These are phyloP conservation scores for Metopia argyrocephala DNA, from an alignment of 2,888 invertebrate species.

Conservation along the genomic window DNA sequence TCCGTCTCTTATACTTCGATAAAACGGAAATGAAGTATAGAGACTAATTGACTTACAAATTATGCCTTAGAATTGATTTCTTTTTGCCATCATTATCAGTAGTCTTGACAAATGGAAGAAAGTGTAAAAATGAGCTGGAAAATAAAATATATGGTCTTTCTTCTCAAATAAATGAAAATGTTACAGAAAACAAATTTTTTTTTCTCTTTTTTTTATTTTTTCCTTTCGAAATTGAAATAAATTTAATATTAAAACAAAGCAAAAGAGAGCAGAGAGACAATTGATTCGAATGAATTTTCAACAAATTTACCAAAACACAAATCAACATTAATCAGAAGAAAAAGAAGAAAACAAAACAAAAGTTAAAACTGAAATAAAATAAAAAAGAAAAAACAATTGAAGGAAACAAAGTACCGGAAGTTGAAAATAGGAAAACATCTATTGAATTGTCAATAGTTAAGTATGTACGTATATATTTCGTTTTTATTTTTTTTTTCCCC, in stretches of 20 bases:
- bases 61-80: too few relatives aligned
- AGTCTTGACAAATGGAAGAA: too few relatives aligned
- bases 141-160: too few relatives aligned
- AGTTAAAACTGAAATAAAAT: background rate
- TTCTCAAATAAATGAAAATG: too few relatives aligned
- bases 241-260: conserved; percentile 48
- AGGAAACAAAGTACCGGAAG: conserved; percentile 59
- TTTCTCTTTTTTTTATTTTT: background rate
- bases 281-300: conserved; percentile 67
- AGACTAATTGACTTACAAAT: too few relatives aligned
- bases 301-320: conserved; percentile 66
- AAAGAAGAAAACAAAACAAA: conserved; percentile 20
- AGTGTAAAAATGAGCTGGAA: too few relatives aligned
- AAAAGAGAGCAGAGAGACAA: conserved; percentile 54
- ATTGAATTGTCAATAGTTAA: conserved; percentile 64
- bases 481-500: conserved; percentile 7
- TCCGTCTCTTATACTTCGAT: too few relatives aligned
- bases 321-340: conserved; percentile 66
- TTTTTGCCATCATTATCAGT: too few relatives aligned
- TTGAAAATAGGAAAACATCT: conserved; percentile 63
- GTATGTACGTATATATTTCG: conserved; percentile 39
- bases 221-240: conserved; percentile 24
- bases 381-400: conserved; percentile 34
- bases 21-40: too few relatives aligned
- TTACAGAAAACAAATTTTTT: too few relatives aligned